These are phyloP conservation scores for Drosophila oshimai DNA, from an alignment of 1,140 invertebrate species.

Conservation along the genomic window DNA sequence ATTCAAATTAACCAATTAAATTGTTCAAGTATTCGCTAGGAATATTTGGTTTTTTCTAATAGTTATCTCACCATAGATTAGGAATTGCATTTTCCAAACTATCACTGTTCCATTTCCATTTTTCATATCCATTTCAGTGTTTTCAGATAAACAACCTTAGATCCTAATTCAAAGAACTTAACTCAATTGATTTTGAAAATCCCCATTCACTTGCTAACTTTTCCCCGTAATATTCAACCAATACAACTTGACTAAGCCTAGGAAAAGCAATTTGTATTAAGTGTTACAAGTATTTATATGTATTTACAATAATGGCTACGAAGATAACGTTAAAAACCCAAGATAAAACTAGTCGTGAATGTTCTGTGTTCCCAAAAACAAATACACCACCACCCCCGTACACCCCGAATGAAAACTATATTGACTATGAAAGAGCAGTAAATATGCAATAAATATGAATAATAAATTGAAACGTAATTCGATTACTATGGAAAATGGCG, in stretches of 20 bases:
- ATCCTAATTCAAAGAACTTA: background rate
- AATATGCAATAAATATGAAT: constrained; percentile 54
- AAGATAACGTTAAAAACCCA: constrained; percentile 18
- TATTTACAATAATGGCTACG: constrained; percentile 41
- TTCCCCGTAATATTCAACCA: constrained; percentile 4
- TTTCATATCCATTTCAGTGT: background rate
- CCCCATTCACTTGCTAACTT: background rate
- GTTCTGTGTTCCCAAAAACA: constrained; percentile 45
- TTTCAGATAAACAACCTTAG: background rate
- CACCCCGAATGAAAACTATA: constrained; percentile 24
- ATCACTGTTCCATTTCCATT: background rate
- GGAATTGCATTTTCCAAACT: background rate
- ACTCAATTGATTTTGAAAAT: background rate
- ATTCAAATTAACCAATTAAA: no score
- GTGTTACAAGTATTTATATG: constrained; percentile 48
- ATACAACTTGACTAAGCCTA: constrained; percentile 34
- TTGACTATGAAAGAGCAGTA: constrained; percentile 40
- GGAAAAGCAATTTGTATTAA: constrained; percentile 42
- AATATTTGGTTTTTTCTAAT: constrained; percentile 1
- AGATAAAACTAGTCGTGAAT: constrained; percentile 48
- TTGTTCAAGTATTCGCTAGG: background rate
- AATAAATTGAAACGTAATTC: constrained; percentile 60
- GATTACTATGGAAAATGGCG: constrained; percentile 45
- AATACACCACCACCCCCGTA: constrained; percentile 26
- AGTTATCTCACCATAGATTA: constrained; percentile 6